Conservation (phyloP, 2,888 invertebrate genomes). For the Clivina fossor region DNA sequence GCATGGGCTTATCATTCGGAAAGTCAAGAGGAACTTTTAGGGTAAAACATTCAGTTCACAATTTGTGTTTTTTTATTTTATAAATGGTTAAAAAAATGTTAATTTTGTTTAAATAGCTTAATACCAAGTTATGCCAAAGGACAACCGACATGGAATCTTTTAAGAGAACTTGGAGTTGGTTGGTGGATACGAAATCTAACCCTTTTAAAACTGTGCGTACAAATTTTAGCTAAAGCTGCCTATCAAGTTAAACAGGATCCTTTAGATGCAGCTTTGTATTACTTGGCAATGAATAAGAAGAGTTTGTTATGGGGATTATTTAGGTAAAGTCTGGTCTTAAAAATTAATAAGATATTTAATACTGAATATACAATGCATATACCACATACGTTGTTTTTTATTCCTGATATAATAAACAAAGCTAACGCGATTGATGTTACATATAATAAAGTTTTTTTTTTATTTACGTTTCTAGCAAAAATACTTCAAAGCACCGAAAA, state of each 20-base stretch:
- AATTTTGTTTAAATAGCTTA: constrained; percentile 55
- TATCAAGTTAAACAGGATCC: constrained; percentile 93
- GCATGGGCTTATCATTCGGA: constrained; percentile 99
- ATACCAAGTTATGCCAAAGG: constrained; percentile 87
- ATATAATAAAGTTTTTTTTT: no score
- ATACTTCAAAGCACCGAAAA: no score
- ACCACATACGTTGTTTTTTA: no score
- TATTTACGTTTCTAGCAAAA: no score
- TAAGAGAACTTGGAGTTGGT: constrained; percentile 88
- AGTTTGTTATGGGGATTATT: constrained; percentile 95
- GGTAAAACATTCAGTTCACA: not conserved
- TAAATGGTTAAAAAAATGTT: not conserved
- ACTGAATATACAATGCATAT: no score
- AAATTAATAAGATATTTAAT: constrained; percentile 6
- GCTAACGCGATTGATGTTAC: no score
- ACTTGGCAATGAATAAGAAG: constrained; percentile 98
- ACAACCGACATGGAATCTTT: constrained; percentile 83
- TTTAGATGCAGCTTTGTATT: constrained; percentile 95
- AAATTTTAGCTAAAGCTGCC: constrained; percentile 91
- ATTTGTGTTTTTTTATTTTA: not conserved
- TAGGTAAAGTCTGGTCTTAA: no score
- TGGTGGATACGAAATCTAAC: constrained; percentile 94
- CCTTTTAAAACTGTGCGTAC: constrained; percentile 80
- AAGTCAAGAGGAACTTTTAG: constrained; percentile 89
- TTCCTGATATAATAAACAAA: no score